Conservation (phyloP, 2,888 invertebrate species). For the Rhingia rostrata region DNA sequence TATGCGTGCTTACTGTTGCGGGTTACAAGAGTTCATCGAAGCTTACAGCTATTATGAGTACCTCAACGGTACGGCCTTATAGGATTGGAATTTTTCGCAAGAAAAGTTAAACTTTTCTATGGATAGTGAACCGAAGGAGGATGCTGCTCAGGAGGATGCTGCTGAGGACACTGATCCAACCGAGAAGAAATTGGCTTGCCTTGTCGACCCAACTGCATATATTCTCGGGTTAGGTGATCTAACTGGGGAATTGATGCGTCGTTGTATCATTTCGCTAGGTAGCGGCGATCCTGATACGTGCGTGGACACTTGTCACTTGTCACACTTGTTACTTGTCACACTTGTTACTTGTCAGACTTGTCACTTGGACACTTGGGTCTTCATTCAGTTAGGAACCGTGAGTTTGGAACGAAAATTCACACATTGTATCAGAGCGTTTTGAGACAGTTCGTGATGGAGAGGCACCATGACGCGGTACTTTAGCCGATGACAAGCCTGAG, state of each 20-base stretch:
- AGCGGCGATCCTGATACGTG: slow-evolving; percentile 89
- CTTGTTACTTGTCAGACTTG: too few species aligned
- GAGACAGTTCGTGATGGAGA: slow-evolving; percentile 91
- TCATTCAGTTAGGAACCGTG: slow-evolving; percentile 84
- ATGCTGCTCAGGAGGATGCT: too few species aligned
- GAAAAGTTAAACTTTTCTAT: slow-evolving; percentile 84
- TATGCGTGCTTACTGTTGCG: slow-evolving; percentile 86
- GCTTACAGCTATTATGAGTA: slow-evolving; percentile 91
- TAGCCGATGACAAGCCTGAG: slow-evolving; percentile 81
- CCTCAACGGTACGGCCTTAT: slow-evolving; percentile 85
- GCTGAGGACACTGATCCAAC: background rate
- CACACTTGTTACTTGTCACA: too few species aligned
- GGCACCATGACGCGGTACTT: slow-evolving; percentile 85
- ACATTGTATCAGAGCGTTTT: slow-evolving; percentile 89
- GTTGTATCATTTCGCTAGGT: slow-evolving; percentile 92
- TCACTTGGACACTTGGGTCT: slow-evolving; percentile 84
- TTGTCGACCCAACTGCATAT: slow-evolving; percentile 84
- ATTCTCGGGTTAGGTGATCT: slow-evolving; percentile 93
- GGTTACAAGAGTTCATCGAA: slow-evolving; percentile 92
- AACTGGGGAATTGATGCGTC: slow-evolving; percentile 95
- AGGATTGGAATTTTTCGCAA: slow-evolving; percentile 85
- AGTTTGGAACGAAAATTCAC: slow-evolving; percentile 88
- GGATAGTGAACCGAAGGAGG: slow-evolving; percentile 51
- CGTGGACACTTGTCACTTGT: slow-evolving; percentile 85
- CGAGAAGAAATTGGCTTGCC: slow-evolving; percentile 36